Evolutionary conservation across 2,888 invertebrate species (phyloP).

Genomic region (Crocallis elinguaria): DNA sequence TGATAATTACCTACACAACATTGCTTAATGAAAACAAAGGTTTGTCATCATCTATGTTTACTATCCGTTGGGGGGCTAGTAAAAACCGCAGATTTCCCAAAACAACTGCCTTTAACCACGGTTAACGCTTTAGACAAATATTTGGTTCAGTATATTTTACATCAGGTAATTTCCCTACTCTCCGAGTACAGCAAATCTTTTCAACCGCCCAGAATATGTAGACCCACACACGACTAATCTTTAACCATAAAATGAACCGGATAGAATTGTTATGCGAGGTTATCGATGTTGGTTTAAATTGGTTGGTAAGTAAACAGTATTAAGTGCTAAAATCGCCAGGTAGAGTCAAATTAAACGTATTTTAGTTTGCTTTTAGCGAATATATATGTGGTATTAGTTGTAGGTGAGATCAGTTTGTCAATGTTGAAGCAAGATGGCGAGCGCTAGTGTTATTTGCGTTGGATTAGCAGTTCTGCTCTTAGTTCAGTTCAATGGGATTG

Average conservation of each 20-base stretch:
- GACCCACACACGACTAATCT: constrained; percentile 7
- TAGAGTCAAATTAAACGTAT: constrained; percentile 31
- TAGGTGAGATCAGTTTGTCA: constrained; percentile 25
- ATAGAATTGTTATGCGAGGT: background rate
- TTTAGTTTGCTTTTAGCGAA: constrained; percentile 17
- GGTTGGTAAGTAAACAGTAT: constrained; percentile 21
- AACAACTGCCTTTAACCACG: constrained; percentile 21
- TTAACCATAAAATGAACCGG: constrained; percentile 6
- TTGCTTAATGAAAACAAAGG: background rate
- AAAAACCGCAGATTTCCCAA: constrained; percentile 16
- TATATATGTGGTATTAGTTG: constrained; percentile 35
- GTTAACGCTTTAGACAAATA: constrained; percentile 28
- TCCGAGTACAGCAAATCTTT: constrained; percentile 11
- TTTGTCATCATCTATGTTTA: background rate
- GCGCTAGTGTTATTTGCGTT: constrained; percentile 31
- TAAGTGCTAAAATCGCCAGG: constrained; percentile 32
- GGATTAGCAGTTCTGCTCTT: constrained; percentile 36
- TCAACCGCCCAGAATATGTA: background rate
- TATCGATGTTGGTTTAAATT: background rate
- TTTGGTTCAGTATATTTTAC: constrained; percentile 20
- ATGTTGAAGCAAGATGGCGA: constrained; percentile 39
- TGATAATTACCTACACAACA: constrained; percentile 6
- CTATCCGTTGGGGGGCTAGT: background rate
- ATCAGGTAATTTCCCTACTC: constrained; percentile 30
- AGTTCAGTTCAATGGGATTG: constrained; percentile 28